Evolutionary conservation across 1,140 invertebrate genomes (phyloP), one percentile per base, ranked within the genome.

Genomic region (Drosophila nebulosa): DNA sequence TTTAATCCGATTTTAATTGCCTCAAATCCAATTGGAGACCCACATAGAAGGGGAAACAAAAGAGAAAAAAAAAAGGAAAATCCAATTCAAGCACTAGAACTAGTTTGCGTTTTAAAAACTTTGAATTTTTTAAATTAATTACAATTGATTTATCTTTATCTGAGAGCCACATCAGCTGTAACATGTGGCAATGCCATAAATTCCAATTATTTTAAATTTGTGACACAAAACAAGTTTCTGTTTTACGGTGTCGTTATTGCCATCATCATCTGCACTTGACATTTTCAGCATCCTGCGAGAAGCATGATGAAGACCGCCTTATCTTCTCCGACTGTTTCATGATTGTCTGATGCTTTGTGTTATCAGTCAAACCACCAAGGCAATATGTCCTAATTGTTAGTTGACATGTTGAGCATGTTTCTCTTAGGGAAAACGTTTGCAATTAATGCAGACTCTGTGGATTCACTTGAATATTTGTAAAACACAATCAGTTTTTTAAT

Each of bases 1-100:
- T 75, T 81, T 88, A 86, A 86, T 81, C 83, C 78, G 67, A 52
- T 86, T 86, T 86, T 86, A 86, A 86, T 86, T 86, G 83, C 78
- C 67, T 83, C 52, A 81, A 86, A 86, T 88, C 81, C 81, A 86
- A 81, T 88, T 88, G 81, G 64, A 74, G 83, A 81, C 83, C 83
- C 67, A 81, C 74, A 78, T 71, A 16, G 16, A 9, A 18, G 14
- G 14, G 14, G 6, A 9, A 42, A 42, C 0, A 42, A 16, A 42
- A 16, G 2, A 42, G 18, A 42, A 18, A 16, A 7, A 7, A 2
- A 7, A 16, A 39, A 42, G 14, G 6, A 21, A 36, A 46, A 18
- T 21, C 2, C 18, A 21, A 21, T 16, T 46, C 39, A 21, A 21
- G 16, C 16, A 10, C 2, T 46, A 32, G 12, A 32, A 10, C 16